These are phyloP conservation scores for Vipera ursinii DNA, from an alignment of 2,797 vertebrate species.

Conservation along the genomic window DNA sequence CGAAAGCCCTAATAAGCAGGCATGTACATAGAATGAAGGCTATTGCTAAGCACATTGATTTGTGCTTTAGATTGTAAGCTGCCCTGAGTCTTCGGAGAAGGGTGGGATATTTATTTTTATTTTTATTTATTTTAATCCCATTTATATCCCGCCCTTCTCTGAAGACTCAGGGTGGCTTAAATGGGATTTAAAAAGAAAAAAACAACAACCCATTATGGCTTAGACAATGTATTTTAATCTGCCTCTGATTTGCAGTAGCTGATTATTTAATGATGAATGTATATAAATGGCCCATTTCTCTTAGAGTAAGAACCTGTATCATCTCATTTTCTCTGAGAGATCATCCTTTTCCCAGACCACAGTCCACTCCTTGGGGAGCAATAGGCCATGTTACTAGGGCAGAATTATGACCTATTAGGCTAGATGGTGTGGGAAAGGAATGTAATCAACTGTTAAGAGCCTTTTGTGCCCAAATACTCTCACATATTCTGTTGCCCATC, in stretches of 20 bases:
- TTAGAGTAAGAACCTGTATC: conserved; percentile 51
- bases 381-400: conserved; percentile 6
- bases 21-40: no score
- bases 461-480: background rate
- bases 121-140: no score
- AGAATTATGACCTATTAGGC: conserved; percentile 25
- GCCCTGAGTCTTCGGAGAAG: no score
- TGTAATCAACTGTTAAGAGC: background rate
- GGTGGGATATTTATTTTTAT: no score
- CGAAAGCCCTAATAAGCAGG: no score
- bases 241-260: conserved; percentile 42
- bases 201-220: conserved; percentile 6
- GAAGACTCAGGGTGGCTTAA: no score
- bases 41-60: no score
- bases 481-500: background rate
- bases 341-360: conserved; percentile 32
- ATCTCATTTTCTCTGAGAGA: conserved; percentile 32
- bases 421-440: conserved; percentile 4
- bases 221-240: conserved; percentile 65
- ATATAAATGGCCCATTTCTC: conserved; percentile 58
- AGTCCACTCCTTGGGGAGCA: conserved; percentile 10
- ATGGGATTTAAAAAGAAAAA: no score
- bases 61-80: no score
- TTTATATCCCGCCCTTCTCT: no score
- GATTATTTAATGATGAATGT: conserved; percentile 65